These are phyloP conservation scores for Channallabes apus DNA, from an alignment of 2,797 vertebrate species.

Conservation along the genomic window DNA sequence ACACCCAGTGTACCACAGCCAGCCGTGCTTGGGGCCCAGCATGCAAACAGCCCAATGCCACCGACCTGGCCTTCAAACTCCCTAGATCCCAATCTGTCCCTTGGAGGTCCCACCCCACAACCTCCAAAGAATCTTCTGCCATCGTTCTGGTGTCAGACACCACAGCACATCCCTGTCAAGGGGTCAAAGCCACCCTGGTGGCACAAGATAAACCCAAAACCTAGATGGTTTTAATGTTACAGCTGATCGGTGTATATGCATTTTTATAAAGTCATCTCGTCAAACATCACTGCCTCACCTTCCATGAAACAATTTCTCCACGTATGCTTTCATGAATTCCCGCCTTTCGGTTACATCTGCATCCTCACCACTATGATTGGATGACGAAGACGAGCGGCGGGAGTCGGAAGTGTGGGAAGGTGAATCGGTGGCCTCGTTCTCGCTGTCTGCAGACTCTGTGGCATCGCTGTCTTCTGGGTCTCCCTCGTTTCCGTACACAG, in stretches of 20 bases:
- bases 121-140: too few relatives aligned
- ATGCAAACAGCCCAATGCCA: too few relatives aligned
- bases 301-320: slow-evolving; percentile 89
- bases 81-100: too few relatives aligned
- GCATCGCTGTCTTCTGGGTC: slow-evolving; percentile 78
- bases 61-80: too few relatives aligned
- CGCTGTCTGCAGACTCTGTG: slow-evolving; percentile 93
- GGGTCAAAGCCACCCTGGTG: too few relatives aligned
- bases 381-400: slow-evolving; percentile 84
- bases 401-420: slow-evolving; percentile 72
- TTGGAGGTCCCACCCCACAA: too few relatives aligned
- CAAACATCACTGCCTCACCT: slow-evolving; percentile 71
- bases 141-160: too few relatives aligned
- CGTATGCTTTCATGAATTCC: slow-evolving; percentile 86
- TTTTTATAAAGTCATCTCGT: neutral
- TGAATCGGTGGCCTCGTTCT: slow-evolving; percentile 82
- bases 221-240: too few relatives aligned
- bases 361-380: slow-evolving; percentile 83
- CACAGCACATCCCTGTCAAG: too few relatives aligned
- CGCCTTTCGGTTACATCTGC: slow-evolving; percentile 71
- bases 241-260: neutral
- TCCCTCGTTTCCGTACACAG: slow-evolving; percentile 43
- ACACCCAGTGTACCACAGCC: too few relatives aligned
- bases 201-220: too few relatives aligned
- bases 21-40: too few relatives aligned